phyloP scores from a whole-genome alignment of 2,113 vertebrate genomes.

The Paracanthobrama guichenoti region DNA sequence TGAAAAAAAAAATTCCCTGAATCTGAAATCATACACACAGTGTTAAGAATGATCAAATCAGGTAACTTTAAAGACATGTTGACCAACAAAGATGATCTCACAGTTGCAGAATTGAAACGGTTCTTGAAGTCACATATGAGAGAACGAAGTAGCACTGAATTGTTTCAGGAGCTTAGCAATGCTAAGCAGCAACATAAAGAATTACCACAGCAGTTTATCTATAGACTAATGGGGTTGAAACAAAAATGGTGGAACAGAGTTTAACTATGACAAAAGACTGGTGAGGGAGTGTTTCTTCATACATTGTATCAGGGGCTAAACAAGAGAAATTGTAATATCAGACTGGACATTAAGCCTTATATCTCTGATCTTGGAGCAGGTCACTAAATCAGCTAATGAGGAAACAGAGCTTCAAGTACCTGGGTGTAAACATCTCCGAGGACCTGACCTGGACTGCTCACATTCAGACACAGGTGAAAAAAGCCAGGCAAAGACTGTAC shows the following conservation, averaged over 20 bases:
- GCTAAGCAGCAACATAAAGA: not conserved
- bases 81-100: not conserved
- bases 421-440: too few species aligned
- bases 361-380: conserved; percentile 25
- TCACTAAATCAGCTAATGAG: conserved; percentile 35
- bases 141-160: not conserved
- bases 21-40: not conserved
- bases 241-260: conserved; percentile 23
- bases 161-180: conserved; percentile 6
- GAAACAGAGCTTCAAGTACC: too few species aligned
- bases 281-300: conserved; percentile 30
- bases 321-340: not conserved
- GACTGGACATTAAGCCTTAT: not conserved
- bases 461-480: too few species aligned
- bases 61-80: not conserved
- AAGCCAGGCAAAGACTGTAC: too few species aligned
- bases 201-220: conserved; percentile 35
- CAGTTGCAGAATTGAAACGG: not conserved
- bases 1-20: not conserved
- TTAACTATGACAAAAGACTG: conserved; percentile 50
- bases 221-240: conserved; percentile 48
- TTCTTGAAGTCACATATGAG: not conserved
- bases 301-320: not conserved
- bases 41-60: conserved; percentile 5
- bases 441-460: too few species aligned